Conservation (phyloP, 1,140 invertebrate species). For the fruit fly (Drosophila melanogaster) region DNA sequence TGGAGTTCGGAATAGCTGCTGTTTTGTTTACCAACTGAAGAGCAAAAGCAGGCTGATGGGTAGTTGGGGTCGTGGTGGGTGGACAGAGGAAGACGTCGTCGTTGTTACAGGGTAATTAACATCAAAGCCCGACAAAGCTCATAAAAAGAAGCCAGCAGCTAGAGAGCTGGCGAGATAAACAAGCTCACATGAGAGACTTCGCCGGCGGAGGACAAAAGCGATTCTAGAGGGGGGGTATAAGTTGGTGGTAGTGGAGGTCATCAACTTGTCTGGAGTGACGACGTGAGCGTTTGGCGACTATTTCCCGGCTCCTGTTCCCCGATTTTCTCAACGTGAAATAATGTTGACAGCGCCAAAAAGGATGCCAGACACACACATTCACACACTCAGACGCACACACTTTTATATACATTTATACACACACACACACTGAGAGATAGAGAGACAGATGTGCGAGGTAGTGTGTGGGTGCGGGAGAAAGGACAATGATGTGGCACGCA, state of each 20-base stretch:
- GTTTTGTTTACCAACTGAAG: slow-evolving; percentile 68
- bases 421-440: not conserved
- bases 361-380: slow-evolving; percentile 45
- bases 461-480: not conserved
- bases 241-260: slow-evolving; percentile 47
- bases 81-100: slow-evolving; percentile 49
- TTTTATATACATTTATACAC: not conserved
- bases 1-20: slow-evolving; percentile 36
- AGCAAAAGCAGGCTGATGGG: not conserved
- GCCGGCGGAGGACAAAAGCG: slow-evolving; percentile 16
- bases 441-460: slow-evolving; percentile 2
- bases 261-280: slow-evolving; percentile 70
- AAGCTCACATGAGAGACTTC: slow-evolving; percentile 53
- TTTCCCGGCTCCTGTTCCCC: slow-evolving; percentile 25
- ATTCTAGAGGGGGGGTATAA: slow-evolving; percentile 6
- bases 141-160: slow-evolving; percentile 74
- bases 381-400: slow-evolving; percentile 26
- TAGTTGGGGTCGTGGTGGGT: slow-evolving; percentile 5
- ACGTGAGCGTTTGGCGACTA: slow-evolving; percentile 51
- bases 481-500: slow-evolving; percentile 70
- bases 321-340: slow-evolving; percentile 59
- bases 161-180: slow-evolving; percentile 72
- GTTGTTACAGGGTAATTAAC: slow-evolving; percentile 84
- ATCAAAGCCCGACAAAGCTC: slow-evolving; percentile 83
- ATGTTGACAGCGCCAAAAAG: slow-evolving; percentile 76